Percentiles rank a stretch among this genome's conserved stretches.
phyloP scores from a whole-genome alignment of 2,797 vertebrate species.

The Mormyrus proboscirostris region DNA sequence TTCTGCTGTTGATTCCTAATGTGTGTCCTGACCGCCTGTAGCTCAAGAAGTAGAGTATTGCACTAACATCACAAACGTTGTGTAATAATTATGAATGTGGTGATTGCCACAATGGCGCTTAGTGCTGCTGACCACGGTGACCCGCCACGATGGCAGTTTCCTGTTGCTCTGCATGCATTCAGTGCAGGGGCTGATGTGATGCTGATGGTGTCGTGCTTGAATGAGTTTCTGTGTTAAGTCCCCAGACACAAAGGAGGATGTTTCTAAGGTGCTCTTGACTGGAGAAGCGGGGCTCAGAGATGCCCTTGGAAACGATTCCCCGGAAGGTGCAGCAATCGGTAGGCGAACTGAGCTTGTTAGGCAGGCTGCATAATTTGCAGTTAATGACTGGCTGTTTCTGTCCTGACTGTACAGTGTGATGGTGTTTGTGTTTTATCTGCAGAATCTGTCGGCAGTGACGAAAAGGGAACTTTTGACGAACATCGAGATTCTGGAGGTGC shows the following conservation, averaged over 20 bases:
- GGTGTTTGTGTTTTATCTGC: neutral
- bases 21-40: neutral
- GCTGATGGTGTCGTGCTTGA: neutral
- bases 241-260: slow-evolving; percentile 19
- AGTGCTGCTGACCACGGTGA: neutral
- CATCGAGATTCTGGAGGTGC: slow-evolving; percentile 18
- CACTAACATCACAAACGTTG: neutral
- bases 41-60: neutral
- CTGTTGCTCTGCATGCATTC: neutral
- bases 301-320: slow-evolving; percentile 43
- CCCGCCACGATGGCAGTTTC: no score
- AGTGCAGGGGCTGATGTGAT: neutral
- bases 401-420: neutral
- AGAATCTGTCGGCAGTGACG: neutral
- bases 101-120: neutral
- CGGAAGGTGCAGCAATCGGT: slow-evolving; percentile 36
- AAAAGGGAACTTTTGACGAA: neutral
- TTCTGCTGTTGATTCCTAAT: neutral
- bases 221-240: slow-evolving; percentile 33
- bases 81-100: neutral
- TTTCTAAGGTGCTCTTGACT: slow-evolving; percentile 38
- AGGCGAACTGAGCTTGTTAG: slow-evolving; percentile 45
- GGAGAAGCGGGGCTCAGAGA: slow-evolving; percentile 49
- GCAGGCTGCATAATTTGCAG: neutral
- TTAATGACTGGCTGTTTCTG: neutral